Percentiles rank a stretch among this genome's conserved stretches.
Evolutionary conservation across 2,113 vertebrate species (phyloP).

Genomic region (Anthoscopus minutus): DNA sequence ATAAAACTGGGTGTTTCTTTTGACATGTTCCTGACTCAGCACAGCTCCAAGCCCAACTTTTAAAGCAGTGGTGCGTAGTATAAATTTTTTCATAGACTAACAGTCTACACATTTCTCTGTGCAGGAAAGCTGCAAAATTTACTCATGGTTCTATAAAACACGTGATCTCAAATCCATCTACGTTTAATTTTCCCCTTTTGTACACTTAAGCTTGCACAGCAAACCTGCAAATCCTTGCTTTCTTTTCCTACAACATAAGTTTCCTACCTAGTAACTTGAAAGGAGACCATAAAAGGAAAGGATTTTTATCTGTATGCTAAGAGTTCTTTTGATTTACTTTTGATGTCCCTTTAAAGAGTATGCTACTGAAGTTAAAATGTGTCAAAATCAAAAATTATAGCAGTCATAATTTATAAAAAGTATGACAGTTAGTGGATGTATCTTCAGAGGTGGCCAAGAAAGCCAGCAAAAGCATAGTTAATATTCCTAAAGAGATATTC

Average conservation of each 20-base stretch:
- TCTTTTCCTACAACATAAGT: not conserved
- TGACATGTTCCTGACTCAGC: conserved; percentile 61
- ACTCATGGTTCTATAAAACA: not conserved
- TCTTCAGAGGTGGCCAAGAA: not conserved
- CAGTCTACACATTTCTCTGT: not conserved
- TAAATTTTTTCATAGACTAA: conserved; percentile 6
- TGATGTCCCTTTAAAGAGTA: not conserved
- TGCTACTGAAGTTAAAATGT: not conserved
- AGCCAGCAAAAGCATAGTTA: not conserved
- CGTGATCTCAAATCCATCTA: not conserved
- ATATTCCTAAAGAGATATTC: not conserved
- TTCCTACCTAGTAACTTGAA: not conserved
- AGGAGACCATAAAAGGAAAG: not conserved
- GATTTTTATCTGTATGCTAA: not conserved
- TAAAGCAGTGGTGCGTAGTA: not conserved
- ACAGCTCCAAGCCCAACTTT: conserved; percentile 32
- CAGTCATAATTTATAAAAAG: not conserved
- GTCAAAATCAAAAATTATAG: not conserved
- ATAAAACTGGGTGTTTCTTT: conserved; percentile 68
- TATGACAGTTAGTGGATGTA: not conserved
- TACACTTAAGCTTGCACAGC: not conserved
- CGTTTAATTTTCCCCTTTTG: not conserved
- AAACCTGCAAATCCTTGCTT: not conserved
- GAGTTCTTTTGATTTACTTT: not conserved
- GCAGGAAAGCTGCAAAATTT: not conserved